Percentiles rank a stretch among this genome's conserved stretches.
Evolutionary conservation across 2,113 vertebrate genomes (phyloP).

Genomic region (Catharus minimus): DNA sequence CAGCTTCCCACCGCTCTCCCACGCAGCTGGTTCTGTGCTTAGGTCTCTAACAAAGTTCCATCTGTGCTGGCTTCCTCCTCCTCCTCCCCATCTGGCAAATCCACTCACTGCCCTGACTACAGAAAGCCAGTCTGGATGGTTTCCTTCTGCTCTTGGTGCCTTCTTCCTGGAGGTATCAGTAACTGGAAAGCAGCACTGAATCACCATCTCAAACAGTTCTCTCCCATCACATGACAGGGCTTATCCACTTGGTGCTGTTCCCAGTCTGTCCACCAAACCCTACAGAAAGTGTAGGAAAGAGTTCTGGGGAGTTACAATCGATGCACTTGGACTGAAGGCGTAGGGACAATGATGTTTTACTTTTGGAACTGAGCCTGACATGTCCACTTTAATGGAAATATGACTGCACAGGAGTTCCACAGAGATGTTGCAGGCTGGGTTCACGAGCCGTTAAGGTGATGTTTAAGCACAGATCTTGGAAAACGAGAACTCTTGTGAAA

Average conservation of each 20-base stretch:
- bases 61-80: not conserved
- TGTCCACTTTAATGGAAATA: not conserved
- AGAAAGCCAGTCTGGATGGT: not conserved
- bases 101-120: not conserved
- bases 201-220: not conserved
- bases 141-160: not conserved
- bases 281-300: not conserved
- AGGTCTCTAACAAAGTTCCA: not conserved
- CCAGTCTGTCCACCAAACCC: not conserved
- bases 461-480: not conserved
- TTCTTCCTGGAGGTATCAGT: not conserved
- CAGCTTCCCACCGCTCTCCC: not conserved
- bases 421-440: not conserved
- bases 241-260: not conserved
- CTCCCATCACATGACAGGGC: not conserved
- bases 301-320: not conserved
- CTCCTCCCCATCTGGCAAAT: conserved; percentile 26
- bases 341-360: not conserved
- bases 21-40: not conserved
- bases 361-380: not conserved
- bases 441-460: not conserved
- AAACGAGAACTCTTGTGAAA: not conserved
- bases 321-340: not conserved
- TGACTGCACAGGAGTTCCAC: not conserved
- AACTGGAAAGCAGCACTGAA: not conserved